Percentiles rank a stretch among this genome's conserved stretches.
These are phyloP conservation scores for Phyllostomus discolor DNA, from an alignment of 2,113 vertebrate genomes.

Conservation along the genomic window DNA sequence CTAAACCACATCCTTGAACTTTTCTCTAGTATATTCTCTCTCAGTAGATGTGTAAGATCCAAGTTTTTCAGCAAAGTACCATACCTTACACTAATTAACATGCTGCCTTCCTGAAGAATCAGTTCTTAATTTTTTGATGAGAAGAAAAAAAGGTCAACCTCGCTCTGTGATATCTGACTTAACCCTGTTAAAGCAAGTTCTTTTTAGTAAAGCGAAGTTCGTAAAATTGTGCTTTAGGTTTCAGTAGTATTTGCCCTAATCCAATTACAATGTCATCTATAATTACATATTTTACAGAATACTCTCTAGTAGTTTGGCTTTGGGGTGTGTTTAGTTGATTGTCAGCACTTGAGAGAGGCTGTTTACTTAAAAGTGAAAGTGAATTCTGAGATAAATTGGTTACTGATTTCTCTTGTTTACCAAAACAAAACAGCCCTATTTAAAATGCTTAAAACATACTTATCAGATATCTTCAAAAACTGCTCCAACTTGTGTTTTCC, in stretches of 20 bases:
- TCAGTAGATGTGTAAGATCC: neutral
- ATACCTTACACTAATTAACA: neutral
- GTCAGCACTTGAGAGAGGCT: neutral
- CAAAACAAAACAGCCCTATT: slow-evolving; percentile 7
- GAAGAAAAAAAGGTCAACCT: neutral
- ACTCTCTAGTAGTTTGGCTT: neutral
- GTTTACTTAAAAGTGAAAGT: neutral
- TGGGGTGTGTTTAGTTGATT: neutral
- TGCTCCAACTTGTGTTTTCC: neutral
- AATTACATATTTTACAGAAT: neutral
- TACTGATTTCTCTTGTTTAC: slow-evolving; percentile 7
- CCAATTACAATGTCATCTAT: neutral
- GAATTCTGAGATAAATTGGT: neutral
- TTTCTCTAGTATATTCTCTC: neutral
- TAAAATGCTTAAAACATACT: slow-evolving; percentile 10
- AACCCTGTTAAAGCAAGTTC: neutral
- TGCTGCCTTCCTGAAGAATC: neutral
- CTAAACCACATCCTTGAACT: neutral
- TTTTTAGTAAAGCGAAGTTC: slow-evolving; percentile 20
- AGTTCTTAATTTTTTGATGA: neutral
- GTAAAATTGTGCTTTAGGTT: neutral
- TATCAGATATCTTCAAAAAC: neutral
- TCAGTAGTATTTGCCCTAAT: neutral
- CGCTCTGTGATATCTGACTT: neutral
- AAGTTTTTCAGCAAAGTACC: neutral